These are phyloP conservation scores for Momotus momota DNA, from an alignment of 2,797 vertebrate species.

Conservation along the genomic window DNA sequence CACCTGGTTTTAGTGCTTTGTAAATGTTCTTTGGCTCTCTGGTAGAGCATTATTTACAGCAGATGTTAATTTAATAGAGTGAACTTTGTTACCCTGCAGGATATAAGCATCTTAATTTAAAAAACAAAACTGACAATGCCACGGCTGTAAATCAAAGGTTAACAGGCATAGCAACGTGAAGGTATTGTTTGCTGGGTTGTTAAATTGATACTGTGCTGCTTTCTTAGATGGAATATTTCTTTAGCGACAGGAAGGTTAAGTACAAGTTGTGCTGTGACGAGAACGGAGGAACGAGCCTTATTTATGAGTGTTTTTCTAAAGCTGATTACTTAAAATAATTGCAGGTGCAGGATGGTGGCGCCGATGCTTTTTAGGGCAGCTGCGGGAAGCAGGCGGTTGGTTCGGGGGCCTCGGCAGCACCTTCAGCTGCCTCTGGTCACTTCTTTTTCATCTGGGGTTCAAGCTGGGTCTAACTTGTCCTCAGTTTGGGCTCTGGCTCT, in stretches of 20 bases:
- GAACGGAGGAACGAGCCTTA: conserved; percentile 21
- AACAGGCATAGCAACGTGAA: neutral
- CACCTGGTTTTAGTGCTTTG: conserved; percentile 1
- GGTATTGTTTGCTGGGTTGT: neutral
- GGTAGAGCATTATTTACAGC: conserved; percentile 1
- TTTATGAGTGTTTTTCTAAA: neutral
- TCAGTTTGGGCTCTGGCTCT: neutral
- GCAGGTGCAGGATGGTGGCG: neutral
- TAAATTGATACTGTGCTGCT: conserved; percentile 11
- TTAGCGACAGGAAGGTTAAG: conserved; percentile 1
- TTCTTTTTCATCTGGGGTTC: neutral
- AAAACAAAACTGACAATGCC: neutral
- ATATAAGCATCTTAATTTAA: conserved; percentile 28
- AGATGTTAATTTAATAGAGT: conserved; percentile 38
- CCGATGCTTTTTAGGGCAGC: neutral
- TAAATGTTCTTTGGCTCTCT: neutral
- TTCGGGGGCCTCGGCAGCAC: rapidly evolving
- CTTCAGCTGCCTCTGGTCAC: neutral
- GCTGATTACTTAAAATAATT: conserved; percentile 1
- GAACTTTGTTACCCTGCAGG: conserved; percentile 25
- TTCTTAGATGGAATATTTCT: conserved; percentile 35
- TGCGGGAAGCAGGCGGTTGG: neutral
- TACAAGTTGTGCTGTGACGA: neutral
- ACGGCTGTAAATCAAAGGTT: conserved; percentile 48
- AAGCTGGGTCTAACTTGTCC: rapidly evolving